Evolutionary conservation across 2,888 invertebrate genomes (phyloP).

Genomic region (Epiblema foenella): DNA sequence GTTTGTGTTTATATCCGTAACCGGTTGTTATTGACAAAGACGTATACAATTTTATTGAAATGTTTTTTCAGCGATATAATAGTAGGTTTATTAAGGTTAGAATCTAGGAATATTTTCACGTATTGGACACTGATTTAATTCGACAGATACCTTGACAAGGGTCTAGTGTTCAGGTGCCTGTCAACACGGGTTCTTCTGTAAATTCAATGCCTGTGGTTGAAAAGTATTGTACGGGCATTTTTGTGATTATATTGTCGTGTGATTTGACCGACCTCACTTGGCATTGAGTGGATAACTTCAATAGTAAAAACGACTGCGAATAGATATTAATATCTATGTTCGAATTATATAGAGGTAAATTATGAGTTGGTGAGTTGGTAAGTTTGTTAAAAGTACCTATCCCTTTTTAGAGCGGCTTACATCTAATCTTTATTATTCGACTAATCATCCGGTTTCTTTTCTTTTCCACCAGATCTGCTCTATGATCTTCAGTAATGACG

Average conservation of each 20-base stretch:
- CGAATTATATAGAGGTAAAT: too few species aligned
- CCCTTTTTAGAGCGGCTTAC: too few species aligned
- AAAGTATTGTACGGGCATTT: slow-evolving; percentile 3
- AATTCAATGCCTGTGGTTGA: slow-evolving; percentile 14
- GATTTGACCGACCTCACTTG: not conserved
- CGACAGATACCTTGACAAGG: slow-evolving; percentile 22
- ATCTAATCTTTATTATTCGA: too few species aligned
- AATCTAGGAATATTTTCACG: not conserved
- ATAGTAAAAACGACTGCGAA: not conserved
- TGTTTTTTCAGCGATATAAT: too few species aligned
- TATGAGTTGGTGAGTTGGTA: too few species aligned
- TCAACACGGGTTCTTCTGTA: slow-evolving; percentile 8
- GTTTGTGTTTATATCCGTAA: too few species aligned
- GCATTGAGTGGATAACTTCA: slow-evolving; percentile 1
- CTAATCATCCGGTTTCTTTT: too few species aligned
- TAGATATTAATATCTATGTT: too few species aligned
- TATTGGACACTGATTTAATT: slow-evolving; percentile 6
- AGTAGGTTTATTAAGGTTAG: not conserved
- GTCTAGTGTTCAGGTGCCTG: slow-evolving; percentile 19
- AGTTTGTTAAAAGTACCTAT: too few species aligned
- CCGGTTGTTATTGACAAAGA: not conserved
- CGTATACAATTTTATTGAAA: too few species aligned
- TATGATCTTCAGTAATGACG: too few species aligned
- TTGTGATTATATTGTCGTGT: not conserved
- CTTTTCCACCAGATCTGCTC: too few species aligned